Conservation (phyloP, 2,888 invertebrate species). For the Poecilobothrus nobilitatus region DNA sequence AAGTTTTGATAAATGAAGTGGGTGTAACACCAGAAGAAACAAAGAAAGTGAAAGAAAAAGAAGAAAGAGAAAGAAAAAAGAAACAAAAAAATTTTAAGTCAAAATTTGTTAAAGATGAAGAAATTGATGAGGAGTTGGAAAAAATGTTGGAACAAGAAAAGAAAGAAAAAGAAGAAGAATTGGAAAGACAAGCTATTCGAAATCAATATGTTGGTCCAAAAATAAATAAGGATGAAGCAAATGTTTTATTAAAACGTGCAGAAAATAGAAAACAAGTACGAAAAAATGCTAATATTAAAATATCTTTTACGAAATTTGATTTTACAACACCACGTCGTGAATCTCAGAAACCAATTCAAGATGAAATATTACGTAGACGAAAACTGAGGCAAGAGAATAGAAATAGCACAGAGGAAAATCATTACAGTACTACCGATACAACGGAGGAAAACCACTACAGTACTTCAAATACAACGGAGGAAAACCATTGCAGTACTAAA, state of each 20-base stretch:
- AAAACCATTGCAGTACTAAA: no score
- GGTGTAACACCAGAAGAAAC: conserved; percentile 17
- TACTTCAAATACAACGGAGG: no score
- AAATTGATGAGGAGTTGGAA: not conserved
- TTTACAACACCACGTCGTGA: conserved; percentile 37
- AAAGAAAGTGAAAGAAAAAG: conserved; percentile 20
- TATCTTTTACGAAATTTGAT: conserved; percentile 34
- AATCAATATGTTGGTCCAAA: conserved; percentile 9
- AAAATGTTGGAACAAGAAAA: not conserved
- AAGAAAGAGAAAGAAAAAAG: conserved; percentile 11
- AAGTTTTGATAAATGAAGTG: conserved; percentile 20
- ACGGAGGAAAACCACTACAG: not conserved
- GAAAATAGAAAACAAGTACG: conserved; percentile 32
- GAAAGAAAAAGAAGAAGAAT: conserved; percentile 16
- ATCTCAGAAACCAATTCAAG: conserved; percentile 30
- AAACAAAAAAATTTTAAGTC: conserved; percentile 25
- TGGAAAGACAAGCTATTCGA: conserved; percentile 8
- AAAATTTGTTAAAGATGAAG: not conserved
- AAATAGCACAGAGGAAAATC: not conserved
- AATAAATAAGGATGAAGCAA: conserved; percentile 12
- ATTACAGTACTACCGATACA: not conserved
- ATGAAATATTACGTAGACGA: not conserved
- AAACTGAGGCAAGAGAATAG: not conserved
- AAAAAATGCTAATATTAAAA: conserved; percentile 33
- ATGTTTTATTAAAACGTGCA: conserved; percentile 29